Percentiles rank a stretch among this genome's conserved stretches.
Conservation (phyloP, 2,888 invertebrate species). For the Antitype chi region DNA sequence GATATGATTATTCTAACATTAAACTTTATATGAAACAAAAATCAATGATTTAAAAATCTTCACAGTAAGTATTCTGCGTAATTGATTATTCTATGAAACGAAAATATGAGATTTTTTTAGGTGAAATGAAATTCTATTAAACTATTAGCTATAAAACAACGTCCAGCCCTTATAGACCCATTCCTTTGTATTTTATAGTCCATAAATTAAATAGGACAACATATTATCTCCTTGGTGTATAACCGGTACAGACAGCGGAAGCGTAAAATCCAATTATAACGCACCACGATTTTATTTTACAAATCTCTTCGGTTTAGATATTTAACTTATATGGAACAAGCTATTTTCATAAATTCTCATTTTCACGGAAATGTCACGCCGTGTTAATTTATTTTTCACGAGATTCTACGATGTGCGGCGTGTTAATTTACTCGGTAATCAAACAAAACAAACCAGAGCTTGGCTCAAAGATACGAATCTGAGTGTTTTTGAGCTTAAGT, state of each 20-base stretch:
- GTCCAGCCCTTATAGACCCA: no score
- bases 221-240: constrained; percentile 8
- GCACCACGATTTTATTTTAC: background rate
- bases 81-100: no score
- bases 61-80: no score
- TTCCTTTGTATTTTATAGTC: background rate
- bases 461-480: background rate
- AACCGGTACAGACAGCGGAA: background rate
- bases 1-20: no score
- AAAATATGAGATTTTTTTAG: no score
- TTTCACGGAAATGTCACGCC: constrained; percentile 10
- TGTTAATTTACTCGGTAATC: constrained; percentile 25
- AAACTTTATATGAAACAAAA: no score
- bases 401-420: background rate
- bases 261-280: constrained; percentile 17
- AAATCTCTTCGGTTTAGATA: background rate
- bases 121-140: no score
- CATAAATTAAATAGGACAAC: background rate
- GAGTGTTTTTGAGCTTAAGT: constrained; percentile 1
- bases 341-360: constrained; percentile 5
- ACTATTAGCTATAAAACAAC: no score
- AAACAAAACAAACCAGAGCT: background rate
- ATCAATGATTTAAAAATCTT: no score
- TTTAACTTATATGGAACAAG: background rate
- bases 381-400: constrained; percentile 19